Conservation (phyloP, 1,140 invertebrate species). For the Leptinotarsa lineolata region DNA sequence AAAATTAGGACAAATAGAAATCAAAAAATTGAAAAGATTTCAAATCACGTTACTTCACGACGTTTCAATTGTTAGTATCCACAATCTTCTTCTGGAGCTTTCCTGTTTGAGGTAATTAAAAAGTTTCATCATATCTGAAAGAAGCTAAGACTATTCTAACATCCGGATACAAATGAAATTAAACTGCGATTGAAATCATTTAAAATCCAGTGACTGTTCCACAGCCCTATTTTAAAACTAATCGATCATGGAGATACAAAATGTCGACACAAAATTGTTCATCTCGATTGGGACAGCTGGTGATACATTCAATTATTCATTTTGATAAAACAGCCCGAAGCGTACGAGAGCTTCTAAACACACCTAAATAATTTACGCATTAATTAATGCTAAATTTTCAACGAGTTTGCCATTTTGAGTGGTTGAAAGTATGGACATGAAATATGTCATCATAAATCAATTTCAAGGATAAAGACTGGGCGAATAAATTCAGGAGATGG, state of each 20-base stretch:
- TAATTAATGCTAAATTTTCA: not conserved
- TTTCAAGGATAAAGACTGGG: not conserved
- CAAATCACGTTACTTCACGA: too few species aligned
- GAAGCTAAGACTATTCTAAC: too few species aligned
- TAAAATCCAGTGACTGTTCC: not conserved
- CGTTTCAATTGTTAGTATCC: too few species aligned
- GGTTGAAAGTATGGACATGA: not conserved
- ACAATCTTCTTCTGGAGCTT: too few species aligned
- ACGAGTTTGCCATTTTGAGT: not conserved
- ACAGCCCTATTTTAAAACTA: not conserved
- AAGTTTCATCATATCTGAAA: too few species aligned
- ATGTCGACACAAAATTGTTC: not conserved
- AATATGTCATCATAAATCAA: not conserved
- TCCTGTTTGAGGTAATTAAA: too few species aligned
- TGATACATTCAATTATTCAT: conserved; percentile 31
- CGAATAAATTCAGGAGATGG: not conserved
- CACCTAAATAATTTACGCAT: conserved; percentile 3
- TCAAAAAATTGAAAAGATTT: too few species aligned
- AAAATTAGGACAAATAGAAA: too few species aligned
- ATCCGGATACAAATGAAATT: too few species aligned
- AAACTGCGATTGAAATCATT: not conserved
- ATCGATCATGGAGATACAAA: not conserved
- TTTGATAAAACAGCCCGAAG: conserved; percentile 14
- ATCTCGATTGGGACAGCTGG: conserved; percentile 11
- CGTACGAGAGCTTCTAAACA: not conserved